Conservation (phyloP, 2,113 vertebrate genomes). For the Boulengeromyrus knoepffleri region DNA sequence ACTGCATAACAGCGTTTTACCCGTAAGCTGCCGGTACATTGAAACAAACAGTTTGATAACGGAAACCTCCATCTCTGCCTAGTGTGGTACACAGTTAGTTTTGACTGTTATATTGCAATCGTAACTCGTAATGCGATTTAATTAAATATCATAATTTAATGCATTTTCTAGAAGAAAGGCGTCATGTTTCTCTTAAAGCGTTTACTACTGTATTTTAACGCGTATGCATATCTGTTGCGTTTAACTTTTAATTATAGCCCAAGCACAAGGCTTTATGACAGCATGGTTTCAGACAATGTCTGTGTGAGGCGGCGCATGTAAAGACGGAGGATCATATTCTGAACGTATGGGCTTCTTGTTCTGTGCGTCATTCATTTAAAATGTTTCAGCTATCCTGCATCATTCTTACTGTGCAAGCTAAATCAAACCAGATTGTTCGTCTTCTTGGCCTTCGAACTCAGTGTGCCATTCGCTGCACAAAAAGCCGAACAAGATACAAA, state of each 20-base stretch:
- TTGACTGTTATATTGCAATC: background rate
- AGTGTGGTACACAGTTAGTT: background rate
- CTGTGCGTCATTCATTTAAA: background rate
- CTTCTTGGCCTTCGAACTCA: background rate
- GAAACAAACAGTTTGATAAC: background rate
- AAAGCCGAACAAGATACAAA: background rate
- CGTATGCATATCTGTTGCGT: background rate
- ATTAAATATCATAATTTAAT: background rate
- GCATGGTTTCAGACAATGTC: background rate
- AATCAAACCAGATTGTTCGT: background rate
- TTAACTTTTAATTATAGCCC: background rate
- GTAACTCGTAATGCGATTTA: background rate
- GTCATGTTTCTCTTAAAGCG: background rate
- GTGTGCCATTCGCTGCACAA: background rate
- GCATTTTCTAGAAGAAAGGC: background rate
- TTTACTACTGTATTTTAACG: background rate
- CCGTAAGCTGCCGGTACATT: background rate
- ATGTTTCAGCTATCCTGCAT: background rate
- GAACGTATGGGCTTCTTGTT: background rate
- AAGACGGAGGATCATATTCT: background rate
- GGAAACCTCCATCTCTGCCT: background rate
- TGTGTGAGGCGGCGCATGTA: background rate
- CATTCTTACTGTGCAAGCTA: background rate
- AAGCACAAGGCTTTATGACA: background rate
- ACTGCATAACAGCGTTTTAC: background rate